Percentiles rank a stretch among this genome's conserved stretches.
phyloP scores from a whole-genome alignment of 30 jellyfish, hydroid and myxozoan species.

The Aurelia coerulea region DNA sequence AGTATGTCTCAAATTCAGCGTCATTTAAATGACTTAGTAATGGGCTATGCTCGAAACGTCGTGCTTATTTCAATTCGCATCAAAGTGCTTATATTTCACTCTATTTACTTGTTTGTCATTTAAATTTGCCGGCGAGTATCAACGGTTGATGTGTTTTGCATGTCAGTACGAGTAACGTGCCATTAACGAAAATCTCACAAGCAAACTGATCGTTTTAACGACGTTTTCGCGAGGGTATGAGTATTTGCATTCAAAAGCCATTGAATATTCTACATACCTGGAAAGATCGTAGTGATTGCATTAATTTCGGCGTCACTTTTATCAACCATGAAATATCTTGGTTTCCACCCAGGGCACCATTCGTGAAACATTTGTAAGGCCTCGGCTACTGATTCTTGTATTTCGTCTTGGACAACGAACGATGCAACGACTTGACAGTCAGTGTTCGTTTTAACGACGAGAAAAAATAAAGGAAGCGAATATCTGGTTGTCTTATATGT shows the following conservation, averaged over 20 bases:
- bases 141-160: too few relatives aligned
- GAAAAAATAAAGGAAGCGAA: constrained; percentile 74
- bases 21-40: too few relatives aligned
- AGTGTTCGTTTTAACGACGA: constrained; percentile 88
- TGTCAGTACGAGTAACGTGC: too few relatives aligned
- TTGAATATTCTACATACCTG: constrained; percentile 43
- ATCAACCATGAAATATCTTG: constrained; percentile 55
- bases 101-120: too few relatives aligned
- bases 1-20: too few relatives aligned
- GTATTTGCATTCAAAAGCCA: constrained; percentile 4
- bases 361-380: constrained; percentile 57
- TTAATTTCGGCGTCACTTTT: constrained; percentile 52
- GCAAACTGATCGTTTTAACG: not conserved
- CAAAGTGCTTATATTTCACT: too few relatives aligned
- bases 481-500: constrained; percentile 66
- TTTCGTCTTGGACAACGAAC: constrained; percentile 65
- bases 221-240: not conserved
- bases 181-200: not conserved
- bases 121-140: too few relatives aligned
- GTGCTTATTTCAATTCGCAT: too few relatives aligned
- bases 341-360: constrained; percentile 77
- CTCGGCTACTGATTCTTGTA: constrained; percentile 56
- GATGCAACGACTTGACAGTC: constrained; percentile 81
- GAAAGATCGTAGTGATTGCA: constrained; percentile 57
- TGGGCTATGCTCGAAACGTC: too few relatives aligned